These are phyloP conservation scores for Synanthedon tipuliformis DNA, from an alignment of 2,888 invertebrate species.

Conservation along the genomic window DNA sequence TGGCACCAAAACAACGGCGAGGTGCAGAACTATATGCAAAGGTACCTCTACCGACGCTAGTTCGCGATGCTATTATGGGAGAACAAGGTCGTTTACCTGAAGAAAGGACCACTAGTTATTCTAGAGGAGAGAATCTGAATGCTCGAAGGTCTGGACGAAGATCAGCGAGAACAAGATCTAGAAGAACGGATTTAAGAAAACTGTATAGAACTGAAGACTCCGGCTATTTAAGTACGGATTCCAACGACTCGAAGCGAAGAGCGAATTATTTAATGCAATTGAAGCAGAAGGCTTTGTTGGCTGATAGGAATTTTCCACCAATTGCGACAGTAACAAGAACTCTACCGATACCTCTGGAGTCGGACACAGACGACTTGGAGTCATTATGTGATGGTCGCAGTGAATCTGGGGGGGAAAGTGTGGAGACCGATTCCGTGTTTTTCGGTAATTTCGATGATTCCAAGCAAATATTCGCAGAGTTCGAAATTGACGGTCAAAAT, in stretches of 20 bases:
- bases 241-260: constrained; percentile 71
- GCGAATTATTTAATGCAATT: constrained; percentile 58
- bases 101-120: constrained; percentile 43
- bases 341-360: constrained; percentile 46
- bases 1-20: constrained; percentile 49
- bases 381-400: constrained; percentile 83
- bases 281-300: constrained; percentile 31
- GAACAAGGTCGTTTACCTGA: constrained; percentile 42
- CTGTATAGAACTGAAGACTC: constrained; percentile 75
- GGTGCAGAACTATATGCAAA: constrained; percentile 34
- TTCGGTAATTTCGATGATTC: constrained; percentile 77
- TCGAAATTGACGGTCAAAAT: constrained; percentile 36
- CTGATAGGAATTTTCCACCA: constrained; percentile 27
- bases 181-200: constrained; percentile 51
- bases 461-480: constrained; percentile 49
- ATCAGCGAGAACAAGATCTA: constrained; percentile 47
- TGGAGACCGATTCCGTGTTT: constrained; percentile 88
- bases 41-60: constrained; percentile 17
- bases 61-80: constrained; percentile 39
- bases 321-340: constrained; percentile 26
- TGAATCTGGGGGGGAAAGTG: constrained; percentile 88
- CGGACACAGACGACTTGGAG: constrained; percentile 80
- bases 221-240: constrained; percentile 88
- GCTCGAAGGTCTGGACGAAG: constrained; percentile 50
- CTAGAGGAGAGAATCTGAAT: constrained; percentile 42